phyloP scores from a whole-genome alignment of 2,888 invertebrate species.

The Andricus curvator region DNA sequence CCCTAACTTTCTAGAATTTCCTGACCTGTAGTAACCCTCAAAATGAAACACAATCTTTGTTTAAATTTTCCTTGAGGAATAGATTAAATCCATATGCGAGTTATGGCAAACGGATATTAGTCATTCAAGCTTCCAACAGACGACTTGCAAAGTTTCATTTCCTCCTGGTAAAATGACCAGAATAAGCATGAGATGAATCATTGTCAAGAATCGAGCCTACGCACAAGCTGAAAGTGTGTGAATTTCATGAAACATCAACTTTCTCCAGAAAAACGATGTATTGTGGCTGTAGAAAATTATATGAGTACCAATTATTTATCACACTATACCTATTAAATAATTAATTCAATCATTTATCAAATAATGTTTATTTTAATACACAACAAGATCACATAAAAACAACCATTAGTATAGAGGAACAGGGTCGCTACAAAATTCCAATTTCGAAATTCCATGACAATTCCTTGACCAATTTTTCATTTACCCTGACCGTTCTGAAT shows the following conservation, averaged over 20 bases:
- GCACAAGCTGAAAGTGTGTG: neutral
- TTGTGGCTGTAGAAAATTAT: neutral
- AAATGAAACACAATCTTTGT: neutral
- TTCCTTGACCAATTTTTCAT: too few species aligned
- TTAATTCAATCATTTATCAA: neutral
- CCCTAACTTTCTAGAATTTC: too few species aligned
- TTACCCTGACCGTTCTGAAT: too few species aligned
- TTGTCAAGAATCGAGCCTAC: constrained; percentile 6
- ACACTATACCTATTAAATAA: neutral
- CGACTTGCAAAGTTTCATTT: constrained; percentile 29
- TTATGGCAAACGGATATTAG: constrained; percentile 12
- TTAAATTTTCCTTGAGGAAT: neutral
- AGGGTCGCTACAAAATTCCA: too few species aligned
- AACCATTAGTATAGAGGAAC: neutral
- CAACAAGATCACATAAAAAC: neutral
- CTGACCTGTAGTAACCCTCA: too few species aligned
- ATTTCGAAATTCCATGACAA: too few species aligned
- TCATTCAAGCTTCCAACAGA: constrained; percentile 18
- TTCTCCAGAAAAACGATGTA: neutral
- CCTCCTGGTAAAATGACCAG: constrained; percentile 13
- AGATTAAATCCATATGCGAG: neutral
- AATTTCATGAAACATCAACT: constrained; percentile 12
- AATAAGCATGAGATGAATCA: constrained; percentile 31
- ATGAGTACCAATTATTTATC: too few species aligned
- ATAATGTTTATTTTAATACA: neutral